Conservation (phyloP, 1,140 invertebrate species). For the Gyrodactylus salaris region DNA sequence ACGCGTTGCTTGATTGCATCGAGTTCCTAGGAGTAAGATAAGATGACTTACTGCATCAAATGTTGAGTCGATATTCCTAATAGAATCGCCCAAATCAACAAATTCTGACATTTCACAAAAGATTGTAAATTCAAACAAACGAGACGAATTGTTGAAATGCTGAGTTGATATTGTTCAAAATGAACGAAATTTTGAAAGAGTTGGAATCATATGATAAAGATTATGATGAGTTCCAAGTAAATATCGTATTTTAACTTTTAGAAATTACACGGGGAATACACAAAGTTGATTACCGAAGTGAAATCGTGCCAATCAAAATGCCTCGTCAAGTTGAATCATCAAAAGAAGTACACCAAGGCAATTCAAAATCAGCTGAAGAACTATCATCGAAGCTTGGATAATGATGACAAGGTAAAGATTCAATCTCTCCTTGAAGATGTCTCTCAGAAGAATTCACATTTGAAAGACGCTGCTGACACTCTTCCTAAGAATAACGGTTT, state of each 20-base stretch:
- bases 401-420: not conserved
- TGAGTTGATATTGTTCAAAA: not conserved
- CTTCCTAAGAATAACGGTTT: conserved; percentile 23
- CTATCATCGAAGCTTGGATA: not conserved
- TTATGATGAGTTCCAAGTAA: not conserved
- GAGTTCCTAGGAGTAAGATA: not conserved
- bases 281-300: not conserved
- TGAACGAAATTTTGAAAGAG: not conserved
- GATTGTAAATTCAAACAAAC: not conserved
- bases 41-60: not conserved
- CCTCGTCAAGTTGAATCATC: not conserved
- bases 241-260: not conserved
- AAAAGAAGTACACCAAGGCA: not conserved
- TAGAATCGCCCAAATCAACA: not conserved
- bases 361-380: not conserved
- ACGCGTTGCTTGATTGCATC: not conserved
- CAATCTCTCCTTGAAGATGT: not conserved
- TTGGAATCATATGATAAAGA: not conserved
- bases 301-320: not conserved
- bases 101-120: not conserved
- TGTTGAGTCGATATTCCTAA: not conserved
- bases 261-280: not conserved
- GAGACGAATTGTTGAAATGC: not conserved
- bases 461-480: conserved; percentile 18
- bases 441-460: conserved; percentile 7